These are phyloP conservation scores for Charaxes varanes DNA, from an alignment of 1,140 invertebrate species.

Conservation along the genomic window DNA sequence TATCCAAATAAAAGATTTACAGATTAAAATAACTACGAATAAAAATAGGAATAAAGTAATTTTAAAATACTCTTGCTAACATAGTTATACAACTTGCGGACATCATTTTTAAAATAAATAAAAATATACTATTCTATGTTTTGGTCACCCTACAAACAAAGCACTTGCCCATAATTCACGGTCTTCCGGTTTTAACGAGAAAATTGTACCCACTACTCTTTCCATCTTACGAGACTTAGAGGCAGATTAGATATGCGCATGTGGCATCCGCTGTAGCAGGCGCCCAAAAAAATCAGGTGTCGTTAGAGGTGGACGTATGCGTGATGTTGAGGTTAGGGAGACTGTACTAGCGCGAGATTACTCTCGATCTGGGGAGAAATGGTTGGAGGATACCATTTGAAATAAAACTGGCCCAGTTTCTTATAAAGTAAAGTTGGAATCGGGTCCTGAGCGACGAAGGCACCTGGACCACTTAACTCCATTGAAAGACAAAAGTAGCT, in stretches of 20 bases:
- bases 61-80: no score
- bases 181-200: slow-evolving; percentile 32
- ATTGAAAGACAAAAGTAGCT: background rate
- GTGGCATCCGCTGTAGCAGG: no score
- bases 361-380: slow-evolving; percentile 13
- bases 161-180: slow-evolving; percentile 29
- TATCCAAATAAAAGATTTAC: no score
- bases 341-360: slow-evolving; percentile 22
- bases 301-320: slow-evolving; percentile 1
- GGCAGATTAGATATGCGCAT: slow-evolving; percentile 23
- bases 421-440: slow-evolving; percentile 22
- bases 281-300: slow-evolving; percentile 8
- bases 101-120: no score
- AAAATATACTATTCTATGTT: no score
- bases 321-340: slow-evolving; percentile 12
- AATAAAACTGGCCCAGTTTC: slow-evolving; percentile 26
- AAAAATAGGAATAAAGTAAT: no score
- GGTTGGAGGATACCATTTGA: slow-evolving; percentile 18
- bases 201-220: slow-evolving; percentile 26
- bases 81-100: no score
- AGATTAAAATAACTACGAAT: no score
- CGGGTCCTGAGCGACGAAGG: slow-evolving; percentile 16
- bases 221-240: slow-evolving; percentile 23
- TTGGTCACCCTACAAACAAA: slow-evolving; percentile 2
- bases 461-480: slow-evolving; percentile 25